These are phyloP conservation scores for Elephas maximus DNA, from an alignment of 2,113 vertebrate genomes.

Conservation along the genomic window DNA sequence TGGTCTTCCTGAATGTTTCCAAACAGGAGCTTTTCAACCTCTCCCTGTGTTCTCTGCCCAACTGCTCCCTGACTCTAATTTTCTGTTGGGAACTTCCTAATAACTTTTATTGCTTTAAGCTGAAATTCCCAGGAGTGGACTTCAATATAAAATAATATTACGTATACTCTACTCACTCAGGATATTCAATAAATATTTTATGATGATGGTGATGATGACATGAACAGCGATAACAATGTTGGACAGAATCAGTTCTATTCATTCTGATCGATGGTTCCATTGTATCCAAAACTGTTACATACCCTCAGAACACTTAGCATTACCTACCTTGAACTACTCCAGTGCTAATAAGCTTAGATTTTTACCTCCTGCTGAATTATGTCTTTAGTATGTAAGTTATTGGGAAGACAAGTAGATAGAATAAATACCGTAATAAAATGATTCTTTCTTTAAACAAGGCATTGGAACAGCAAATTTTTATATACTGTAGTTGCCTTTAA, in stretches of 20 bases:
- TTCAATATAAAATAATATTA: neutral
- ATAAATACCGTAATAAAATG: constrained; percentile 47
- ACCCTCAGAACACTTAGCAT: neutral
- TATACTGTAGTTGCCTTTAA: constrained; percentile 5
- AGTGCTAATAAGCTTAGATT: neutral
- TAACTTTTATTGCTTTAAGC: constrained; percentile 39
- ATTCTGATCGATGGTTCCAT: constrained; percentile 26
- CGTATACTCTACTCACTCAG: neutral
- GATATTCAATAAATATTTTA: constrained; percentile 24
- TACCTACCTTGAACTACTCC: neutral
- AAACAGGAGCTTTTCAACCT: neutral
- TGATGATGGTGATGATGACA: neutral
- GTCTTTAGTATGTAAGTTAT: neutral
- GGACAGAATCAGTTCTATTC: constrained; percentile 20
- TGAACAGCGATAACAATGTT: constrained; percentile 30
- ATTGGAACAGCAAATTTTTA: constrained; percentile 43
- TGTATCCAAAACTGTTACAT: neutral
- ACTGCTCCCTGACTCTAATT: neutral
- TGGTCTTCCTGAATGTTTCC: neutral
- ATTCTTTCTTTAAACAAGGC: constrained; percentile 3
- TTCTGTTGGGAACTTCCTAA: neutral
- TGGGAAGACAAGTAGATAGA: neutral
- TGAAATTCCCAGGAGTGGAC: neutral
- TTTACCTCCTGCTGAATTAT: constrained; percentile 47
- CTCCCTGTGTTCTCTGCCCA: neutral